Percentiles rank a stretch among this genome's conserved stretches.
Evolutionary conservation across 1,140 invertebrate species (phyloP).

Genomic region (Thaumatotibia leucotreta): DNA sequence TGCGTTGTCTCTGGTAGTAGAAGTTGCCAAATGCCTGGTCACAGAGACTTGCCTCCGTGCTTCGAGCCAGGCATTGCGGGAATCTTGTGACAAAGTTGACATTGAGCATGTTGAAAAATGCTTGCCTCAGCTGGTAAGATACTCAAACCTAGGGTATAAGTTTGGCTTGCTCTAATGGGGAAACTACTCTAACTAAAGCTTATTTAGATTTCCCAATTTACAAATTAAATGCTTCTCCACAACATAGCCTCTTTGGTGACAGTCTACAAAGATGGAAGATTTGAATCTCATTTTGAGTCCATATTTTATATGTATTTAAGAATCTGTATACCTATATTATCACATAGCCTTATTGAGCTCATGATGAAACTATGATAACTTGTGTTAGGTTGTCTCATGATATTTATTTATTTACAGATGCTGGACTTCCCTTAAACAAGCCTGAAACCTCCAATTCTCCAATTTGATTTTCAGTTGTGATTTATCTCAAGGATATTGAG

Average conservation of each 20-base stretch:
- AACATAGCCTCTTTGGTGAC: too few relatives aligned
- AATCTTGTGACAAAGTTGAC: constrained; percentile 59
- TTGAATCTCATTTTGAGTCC: too few relatives aligned
- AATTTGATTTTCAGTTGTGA: background rate
- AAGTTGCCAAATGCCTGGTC: constrained; percentile 69
- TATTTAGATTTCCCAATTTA: too few relatives aligned
- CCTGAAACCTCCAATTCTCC: background rate
- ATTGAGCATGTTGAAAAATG: constrained; percentile 70
- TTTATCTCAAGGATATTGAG: constrained; percentile 13
- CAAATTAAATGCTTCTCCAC: too few relatives aligned
- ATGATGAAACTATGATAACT: too few relatives aligned
- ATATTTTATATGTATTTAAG: too few relatives aligned
- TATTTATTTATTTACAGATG: constrained; percentile 40
- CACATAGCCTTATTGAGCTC: too few relatives aligned
- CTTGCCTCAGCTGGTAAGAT: constrained; percentile 65
- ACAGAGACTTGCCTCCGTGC: constrained; percentile 73
- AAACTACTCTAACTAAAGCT: too few relatives aligned
- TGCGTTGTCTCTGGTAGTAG: constrained; percentile 55
- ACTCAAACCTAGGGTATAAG: background rate
- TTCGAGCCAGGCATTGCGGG: constrained; percentile 62
- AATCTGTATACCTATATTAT: too few relatives aligned
- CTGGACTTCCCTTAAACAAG: constrained; percentile 46
- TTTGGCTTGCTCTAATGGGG: background rate
- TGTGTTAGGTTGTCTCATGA: too few relatives aligned
- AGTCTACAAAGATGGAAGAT: too few relatives aligned